Evolutionary conservation across 2,113 vertebrate genomes (phyloP), one percentile per base, ranked within the genome.

Genomic region (Grallaria varia): DNA sequence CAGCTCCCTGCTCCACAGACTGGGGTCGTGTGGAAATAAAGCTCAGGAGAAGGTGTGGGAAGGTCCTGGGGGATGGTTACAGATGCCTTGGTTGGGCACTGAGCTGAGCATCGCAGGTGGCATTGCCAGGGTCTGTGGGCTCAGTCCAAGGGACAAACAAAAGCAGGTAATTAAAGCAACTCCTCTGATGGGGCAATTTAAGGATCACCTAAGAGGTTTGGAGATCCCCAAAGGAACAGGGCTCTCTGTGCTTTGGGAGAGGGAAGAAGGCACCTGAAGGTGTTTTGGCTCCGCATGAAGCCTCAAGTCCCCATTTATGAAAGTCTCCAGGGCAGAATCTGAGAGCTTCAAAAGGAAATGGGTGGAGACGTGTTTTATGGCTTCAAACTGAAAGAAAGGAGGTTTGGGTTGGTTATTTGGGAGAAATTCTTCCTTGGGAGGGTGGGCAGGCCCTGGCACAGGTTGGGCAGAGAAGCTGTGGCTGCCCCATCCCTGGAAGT

Each of bases 51-150:
- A 62, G 74, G 35, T 44, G 22, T 63, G 39, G 47, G 60, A 75
- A 82, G 39, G 49, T 44, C 39, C 40, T 56, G 44, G 60, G 47
- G 3, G 2, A 27, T 35, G 37, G 23, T 52, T 55, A 53, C 2
- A 8, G 16, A 17, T 10, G 25, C 16, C 37, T 23, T 5, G 25
- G 23, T 12, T 56, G 84, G 47, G 37, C 10, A 0, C 37, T 23
- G 4, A 22, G 23, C 13, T 56, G 84, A 52, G 37, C 10, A 0
- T 40, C n/a, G 5, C 7, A 4, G 0, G 1, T 55, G 33, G 39
- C 52, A 20, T 42, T 84, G 59, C 55, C 40, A 24, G 1, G 55
- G 12, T 52, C 33, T 59, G 31, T 4, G 17, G 35, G 55, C 39
- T 76, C 35, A 20, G 5, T 59, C 73, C 55, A 56, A 84, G 31